Percentiles rank a stretch among this genome's conserved stretches.
Conservation (phyloP, 92 coral and sea anemone species). For the Porites divaricata region DNA sequence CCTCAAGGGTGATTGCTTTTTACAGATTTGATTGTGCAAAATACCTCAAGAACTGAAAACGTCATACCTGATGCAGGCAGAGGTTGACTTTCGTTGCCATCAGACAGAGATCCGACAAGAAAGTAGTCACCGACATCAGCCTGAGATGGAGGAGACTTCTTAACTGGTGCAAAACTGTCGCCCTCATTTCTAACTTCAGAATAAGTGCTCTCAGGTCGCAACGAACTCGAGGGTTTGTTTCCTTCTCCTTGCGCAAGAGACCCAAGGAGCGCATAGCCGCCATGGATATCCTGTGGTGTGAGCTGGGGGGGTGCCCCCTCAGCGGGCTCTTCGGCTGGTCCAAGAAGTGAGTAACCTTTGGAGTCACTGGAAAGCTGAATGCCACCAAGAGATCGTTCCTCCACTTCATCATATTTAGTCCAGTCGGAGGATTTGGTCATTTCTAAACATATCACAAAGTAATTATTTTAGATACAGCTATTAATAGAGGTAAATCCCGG, state of each 20-base stretch:
- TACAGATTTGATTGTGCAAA: too few relatives aligned
- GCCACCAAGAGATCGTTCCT: neutral
- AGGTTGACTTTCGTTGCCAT: conserved; percentile 1
- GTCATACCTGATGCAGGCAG: conserved; percentile 19
- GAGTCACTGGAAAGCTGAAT: neutral
- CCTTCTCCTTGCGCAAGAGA: conserved; percentile 38
- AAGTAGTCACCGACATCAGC: conserved; percentile 25
- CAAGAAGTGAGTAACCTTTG: conserved; percentile 58
- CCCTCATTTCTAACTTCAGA: conserved; percentile 30
- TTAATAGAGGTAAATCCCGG: too few relatives aligned
- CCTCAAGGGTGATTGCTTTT: too few relatives aligned
- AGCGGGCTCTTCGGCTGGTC: conserved; percentile 40
- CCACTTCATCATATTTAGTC: conserved; percentile 32
- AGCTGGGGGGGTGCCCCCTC: conserved; percentile 43
- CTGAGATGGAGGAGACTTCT: conserved; percentile 24
- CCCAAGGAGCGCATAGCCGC: conserved; percentile 80
- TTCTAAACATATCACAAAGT: neutral
- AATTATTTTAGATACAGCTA: too few relatives aligned
- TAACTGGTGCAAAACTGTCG: conserved; percentile 12
- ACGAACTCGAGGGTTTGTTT: neutral
- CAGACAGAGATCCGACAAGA: conserved; percentile 23
- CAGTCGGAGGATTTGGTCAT: conserved; percentile 7
- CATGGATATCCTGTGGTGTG: conserved; percentile 58
- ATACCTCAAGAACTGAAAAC: too few relatives aligned
- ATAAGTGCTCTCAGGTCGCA: conserved; percentile 36